phyloP scores from a whole-genome alignment of 1,140 invertebrate species.

The Achroia grisella region DNA sequence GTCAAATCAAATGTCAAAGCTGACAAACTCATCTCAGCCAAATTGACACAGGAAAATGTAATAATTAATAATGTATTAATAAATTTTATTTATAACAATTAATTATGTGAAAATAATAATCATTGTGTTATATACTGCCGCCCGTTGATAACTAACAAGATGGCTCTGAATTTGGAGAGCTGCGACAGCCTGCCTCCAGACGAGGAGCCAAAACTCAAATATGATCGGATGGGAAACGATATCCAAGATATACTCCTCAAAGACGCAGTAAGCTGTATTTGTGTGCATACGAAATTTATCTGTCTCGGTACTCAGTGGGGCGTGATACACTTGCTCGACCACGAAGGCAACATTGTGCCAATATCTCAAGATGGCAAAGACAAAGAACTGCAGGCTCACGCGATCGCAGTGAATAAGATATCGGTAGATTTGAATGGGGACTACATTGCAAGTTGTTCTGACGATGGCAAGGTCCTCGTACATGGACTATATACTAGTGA shows the following conservation, averaged over 20 bases:
- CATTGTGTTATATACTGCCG: neutral
- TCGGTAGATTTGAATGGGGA: slow-evolving; percentile 95
- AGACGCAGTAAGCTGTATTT: slow-evolving; percentile 93
- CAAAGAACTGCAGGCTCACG: slow-evolving; percentile 85
- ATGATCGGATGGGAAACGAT: slow-evolving; percentile 91
- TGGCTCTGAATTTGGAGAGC: slow-evolving; percentile 56
- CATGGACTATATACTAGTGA: slow-evolving; percentile 89
- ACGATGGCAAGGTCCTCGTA: slow-evolving; percentile 92
- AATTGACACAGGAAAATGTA: neutral
- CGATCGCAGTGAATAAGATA: slow-evolving; percentile 94
- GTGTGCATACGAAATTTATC: slow-evolving; percentile 95
- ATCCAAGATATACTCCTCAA: slow-evolving; percentile 88
- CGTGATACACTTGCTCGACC: slow-evolving; percentile 91
- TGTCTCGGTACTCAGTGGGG: slow-evolving; percentile 95
- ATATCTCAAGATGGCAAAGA: slow-evolving; percentile 73
- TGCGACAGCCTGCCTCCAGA: slow-evolving; percentile 74
- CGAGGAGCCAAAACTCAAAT: slow-evolving; percentile 94
- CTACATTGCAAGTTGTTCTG: slow-evolving; percentile 91
- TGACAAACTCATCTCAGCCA: too few relatives aligned
- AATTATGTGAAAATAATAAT: neutral
- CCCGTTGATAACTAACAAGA: slow-evolving; percentile 7
- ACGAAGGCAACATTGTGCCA: slow-evolving; percentile 89
- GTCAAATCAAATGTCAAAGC: neutral
- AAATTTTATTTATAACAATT: neutral
- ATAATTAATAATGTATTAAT: too few relatives aligned